Base-by-base conservation (phyloP, 2,888 invertebrate genomes). In the Brachyptera putata region DNA sequence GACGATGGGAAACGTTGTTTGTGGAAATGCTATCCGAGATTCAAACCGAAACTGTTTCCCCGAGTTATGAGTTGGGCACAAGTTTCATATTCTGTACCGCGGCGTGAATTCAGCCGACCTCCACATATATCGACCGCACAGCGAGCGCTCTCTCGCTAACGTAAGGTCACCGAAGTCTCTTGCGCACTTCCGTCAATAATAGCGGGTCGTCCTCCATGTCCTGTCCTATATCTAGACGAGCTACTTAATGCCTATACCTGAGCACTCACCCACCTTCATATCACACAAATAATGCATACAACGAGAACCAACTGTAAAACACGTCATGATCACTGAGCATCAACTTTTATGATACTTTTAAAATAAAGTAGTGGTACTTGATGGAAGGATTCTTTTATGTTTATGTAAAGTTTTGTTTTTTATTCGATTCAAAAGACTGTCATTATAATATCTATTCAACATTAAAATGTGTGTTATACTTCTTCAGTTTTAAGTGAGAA, bases 231-330 rank as follows among this genome's bases (percentile, higher is more conserved):
- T 14, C 41, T 9, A 16, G 41, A 3, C 41, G 18, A 41, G 41
- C 41, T 41, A 41, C 41, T 41, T 41, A 41, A 21, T 41, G n/a
- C 41, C 41, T 41, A n/a, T n/a, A 41, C 41, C 41, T 41, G 41
- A 41, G 18, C n/a, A n/a, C n/a, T n/a, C n/a, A n/a, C 5, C 14
- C 16, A 2, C 41, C 41, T 41, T 14, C 41, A 21, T 21, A 41
- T 21, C 41, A 41, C 7, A 41, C 14, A 41, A 41, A 41, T 41
- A 41, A 41, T 41, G 41, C 41, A 41, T 21, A 41, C 41, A 21
- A 7, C 41, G 11, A n/a, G n/a, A n/a, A n/a, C n/a, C n/a, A n/a
- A n/a, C n/a, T n/a, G n/a, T n/a, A n/a, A n/a, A n/a, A n/a, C n/a
- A n/a, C n/a, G n/a, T n/a, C n/a, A n/a, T n/a, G n/a, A n/a, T n/a